These are phyloP conservation scores for Spodoptera littoralis DNA, from an alignment of 2,888 invertebrate genomes.

Conservation along the genomic window DNA sequence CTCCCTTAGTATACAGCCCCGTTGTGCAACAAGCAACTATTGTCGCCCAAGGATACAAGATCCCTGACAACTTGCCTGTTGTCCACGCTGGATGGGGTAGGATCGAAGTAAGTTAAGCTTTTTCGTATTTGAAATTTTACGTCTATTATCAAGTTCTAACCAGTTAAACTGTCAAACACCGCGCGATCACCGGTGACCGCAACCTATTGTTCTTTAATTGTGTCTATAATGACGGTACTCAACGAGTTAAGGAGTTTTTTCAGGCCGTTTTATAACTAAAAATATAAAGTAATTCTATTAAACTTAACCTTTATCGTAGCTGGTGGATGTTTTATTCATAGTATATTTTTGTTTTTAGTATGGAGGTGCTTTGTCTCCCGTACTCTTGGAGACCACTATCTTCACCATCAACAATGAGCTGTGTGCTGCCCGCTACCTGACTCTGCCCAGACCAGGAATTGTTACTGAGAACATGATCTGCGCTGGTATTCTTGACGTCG, in stretches of 20 bases:
- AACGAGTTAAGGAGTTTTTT: too few relatives aligned
- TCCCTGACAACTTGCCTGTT: conserved; percentile 62
- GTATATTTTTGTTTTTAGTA: neutral
- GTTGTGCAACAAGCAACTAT: conserved; percentile 60
- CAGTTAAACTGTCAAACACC: too few relatives aligned
- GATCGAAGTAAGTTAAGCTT: conserved; percentile 53
- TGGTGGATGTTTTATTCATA: neutral
- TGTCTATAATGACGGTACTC: too few relatives aligned
- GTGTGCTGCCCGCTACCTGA: conserved; percentile 21
- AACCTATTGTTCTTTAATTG: too few relatives aligned
- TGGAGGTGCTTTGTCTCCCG: conserved; percentile 4
- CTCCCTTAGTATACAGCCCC: conserved; percentile 47
- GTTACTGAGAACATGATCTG: conserved; percentile 79
- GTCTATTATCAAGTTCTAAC: neutral
- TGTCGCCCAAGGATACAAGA: conserved; percentile 31
- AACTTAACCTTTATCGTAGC: too few relatives aligned
- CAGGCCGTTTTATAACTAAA: too few relatives aligned
- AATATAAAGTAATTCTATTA: too few relatives aligned
- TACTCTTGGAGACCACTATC: conserved; percentile 22
- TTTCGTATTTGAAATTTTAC: too few relatives aligned
- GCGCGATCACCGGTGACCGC: too few relatives aligned
- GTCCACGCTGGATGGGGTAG: conserved; percentile 70
- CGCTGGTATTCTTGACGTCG: conserved; percentile 67
- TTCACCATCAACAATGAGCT: conserved; percentile 17
- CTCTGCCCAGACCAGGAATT: neutral